phyloP scores from a whole-genome alignment of 2,113 vertebrate species.

The Tinamus guttatus region DNA sequence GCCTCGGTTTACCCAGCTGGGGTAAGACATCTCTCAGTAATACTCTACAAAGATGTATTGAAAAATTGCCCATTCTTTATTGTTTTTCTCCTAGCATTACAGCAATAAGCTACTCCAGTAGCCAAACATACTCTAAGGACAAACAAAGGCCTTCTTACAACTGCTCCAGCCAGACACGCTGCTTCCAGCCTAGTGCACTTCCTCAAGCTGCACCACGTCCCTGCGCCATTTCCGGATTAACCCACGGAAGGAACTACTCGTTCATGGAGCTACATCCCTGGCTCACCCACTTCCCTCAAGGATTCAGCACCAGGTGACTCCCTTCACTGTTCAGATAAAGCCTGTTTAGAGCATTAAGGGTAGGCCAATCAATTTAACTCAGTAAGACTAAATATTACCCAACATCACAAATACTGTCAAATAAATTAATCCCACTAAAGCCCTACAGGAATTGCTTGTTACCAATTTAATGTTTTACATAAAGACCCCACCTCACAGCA shows the following conservation, averaged over 20 bases:
- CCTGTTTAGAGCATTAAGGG: neutral
- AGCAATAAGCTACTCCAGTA: neutral
- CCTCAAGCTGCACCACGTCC: neutral
- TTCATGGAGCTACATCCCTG: neutral
- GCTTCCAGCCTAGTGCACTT: neutral
- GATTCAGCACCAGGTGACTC: no score
- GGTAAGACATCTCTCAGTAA: neutral
- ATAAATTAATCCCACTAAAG: neutral
- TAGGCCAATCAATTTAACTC: neutral
- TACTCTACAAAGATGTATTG: neutral
- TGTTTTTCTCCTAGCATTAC: neutral
- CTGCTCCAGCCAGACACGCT: neutral
- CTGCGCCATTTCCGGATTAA: neutral
- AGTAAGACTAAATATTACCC: neutral
- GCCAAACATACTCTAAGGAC: neutral
- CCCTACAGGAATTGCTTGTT: neutral
- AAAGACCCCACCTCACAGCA: neutral
- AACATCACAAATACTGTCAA: neutral
- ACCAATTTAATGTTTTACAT: neutral
- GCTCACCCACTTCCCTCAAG: neutral
- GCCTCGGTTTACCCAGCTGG: constrained; percentile 39
- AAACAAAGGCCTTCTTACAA: constrained; percentile 3
- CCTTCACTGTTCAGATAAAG: neutral
- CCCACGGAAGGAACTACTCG: neutral
- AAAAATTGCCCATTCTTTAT: neutral